Evolutionary conservation across 2,113 vertebrate species (phyloP).

Genomic region (Grus americana): DNA sequence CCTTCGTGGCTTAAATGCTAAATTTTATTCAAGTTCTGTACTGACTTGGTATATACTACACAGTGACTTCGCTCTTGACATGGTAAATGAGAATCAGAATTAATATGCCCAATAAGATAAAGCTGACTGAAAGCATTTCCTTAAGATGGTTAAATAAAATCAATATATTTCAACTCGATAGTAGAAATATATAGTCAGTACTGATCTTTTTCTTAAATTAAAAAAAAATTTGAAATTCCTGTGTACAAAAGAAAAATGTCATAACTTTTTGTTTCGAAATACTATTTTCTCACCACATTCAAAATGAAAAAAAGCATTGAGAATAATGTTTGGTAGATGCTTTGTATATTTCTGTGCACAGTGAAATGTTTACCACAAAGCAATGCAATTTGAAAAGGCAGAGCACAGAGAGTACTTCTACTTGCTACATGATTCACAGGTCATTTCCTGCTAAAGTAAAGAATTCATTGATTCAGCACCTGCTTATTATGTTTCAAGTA

Average conservation of each 20-base stretch:
- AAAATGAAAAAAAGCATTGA: background rate
- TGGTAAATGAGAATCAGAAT: background rate
- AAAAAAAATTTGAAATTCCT: background rate
- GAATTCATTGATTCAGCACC: background rate
- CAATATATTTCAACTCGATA: background rate
- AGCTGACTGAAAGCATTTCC: background rate
- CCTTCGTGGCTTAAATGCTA: background rate
- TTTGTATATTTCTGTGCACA: background rate
- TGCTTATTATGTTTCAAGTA: background rate
- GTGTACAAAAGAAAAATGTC: background rate
- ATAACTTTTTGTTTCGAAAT: background rate
- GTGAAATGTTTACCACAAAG: background rate
- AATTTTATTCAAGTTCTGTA: background rate
- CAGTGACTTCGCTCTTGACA: background rate
- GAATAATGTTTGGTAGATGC: background rate
- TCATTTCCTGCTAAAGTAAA: background rate
- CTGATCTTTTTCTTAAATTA: background rate
- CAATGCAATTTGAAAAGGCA: background rate
- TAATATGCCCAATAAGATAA: background rate
- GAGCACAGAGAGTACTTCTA: background rate
- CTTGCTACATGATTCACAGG: background rate
- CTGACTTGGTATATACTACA: background rate
- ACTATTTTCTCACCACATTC: background rate
- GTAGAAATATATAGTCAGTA: background rate
- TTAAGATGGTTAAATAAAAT: background rate